Conservation (phyloP, 2,888 invertebrate genomes). For the Oegoconia quadripuncta region DNA sequence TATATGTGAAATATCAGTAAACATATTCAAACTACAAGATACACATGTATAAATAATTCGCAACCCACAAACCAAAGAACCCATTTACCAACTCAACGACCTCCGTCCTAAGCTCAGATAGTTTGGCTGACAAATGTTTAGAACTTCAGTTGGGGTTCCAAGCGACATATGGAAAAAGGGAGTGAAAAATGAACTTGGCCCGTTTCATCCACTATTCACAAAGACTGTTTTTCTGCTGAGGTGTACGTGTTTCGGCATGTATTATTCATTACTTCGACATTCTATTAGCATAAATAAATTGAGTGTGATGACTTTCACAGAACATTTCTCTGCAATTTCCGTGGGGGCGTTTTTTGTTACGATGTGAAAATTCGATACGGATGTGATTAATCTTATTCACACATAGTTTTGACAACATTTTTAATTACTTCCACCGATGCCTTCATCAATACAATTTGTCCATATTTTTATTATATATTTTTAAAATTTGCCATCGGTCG, state of each 20-base stretch:
- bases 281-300: slow-evolving; percentile 49
- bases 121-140: slow-evolving; percentile 19
- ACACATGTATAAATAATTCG: neutral
- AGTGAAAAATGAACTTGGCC: slow-evolving; percentile 31
- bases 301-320: slow-evolving; percentile 32
- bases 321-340: too few species aligned
- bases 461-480: too few species aligned
- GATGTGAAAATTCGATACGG: too few species aligned
- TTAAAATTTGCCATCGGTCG: too few species aligned
- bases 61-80: neutral
- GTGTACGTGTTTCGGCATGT: too few species aligned
- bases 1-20: too few species aligned
- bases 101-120: slow-evolving; percentile 5
- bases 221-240: slow-evolving; percentile 29
- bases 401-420: too few species aligned
- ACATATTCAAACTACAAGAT: neutral
- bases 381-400: too few species aligned
- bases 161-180: slow-evolving; percentile 23
- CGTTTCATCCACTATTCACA: slow-evolving; percentile 46
- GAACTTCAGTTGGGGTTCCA: slow-evolving; percentile 14
- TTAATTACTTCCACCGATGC: too few species aligned
- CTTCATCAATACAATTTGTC: too few species aligned
- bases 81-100: slow-evolving; percentile 1
- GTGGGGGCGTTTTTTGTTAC: too few species aligned
- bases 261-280: slow-evolving; percentile 42